A percentile compares a stretch with the other conserved stretches of the same genome.
phyloP scores from a whole-genome alignment of 2,113 vertebrate species.

The Pterocles burchelli region DNA sequence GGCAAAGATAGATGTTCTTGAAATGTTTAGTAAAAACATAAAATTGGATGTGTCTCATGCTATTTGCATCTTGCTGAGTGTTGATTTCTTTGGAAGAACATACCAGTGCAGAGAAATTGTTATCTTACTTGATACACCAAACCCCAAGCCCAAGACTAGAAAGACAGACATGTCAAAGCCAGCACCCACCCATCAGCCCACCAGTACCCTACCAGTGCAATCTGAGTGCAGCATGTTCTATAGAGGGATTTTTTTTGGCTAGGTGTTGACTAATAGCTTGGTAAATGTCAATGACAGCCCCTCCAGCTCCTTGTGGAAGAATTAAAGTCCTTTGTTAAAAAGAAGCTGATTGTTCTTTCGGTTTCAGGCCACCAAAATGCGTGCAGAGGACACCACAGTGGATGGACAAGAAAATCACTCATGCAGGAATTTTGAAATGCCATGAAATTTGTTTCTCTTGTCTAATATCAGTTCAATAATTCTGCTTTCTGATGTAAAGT shows the following conservation, averaged over 20 bases:
- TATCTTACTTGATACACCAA: not conserved
- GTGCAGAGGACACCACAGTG: not conserved
- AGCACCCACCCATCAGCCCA: not conserved
- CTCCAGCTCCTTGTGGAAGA: not conserved
- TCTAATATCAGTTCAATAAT: not conserved
- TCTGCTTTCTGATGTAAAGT: not conserved
- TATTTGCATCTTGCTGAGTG: not conserved
- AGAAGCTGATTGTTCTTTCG: not conserved
- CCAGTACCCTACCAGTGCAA: not conserved
- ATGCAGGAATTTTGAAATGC: not conserved
- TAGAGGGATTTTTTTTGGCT: not conserved
- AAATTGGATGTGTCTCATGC: not conserved
- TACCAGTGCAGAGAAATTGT: not conserved
- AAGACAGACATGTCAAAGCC: not conserved
- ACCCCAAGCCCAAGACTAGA: not conserved
- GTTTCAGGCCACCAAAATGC: not conserved
- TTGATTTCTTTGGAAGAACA: not conserved
- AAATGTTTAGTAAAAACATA: constrained; percentile 12
- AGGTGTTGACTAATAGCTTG: not conserved
- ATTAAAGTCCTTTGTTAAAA: not conserved
- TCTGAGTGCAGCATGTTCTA: not conserved
- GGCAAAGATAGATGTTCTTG: not conserved
- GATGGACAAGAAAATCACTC: not conserved
- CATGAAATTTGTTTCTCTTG: not conserved
- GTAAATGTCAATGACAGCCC: not conserved